Percentiles rank a stretch among this genome's conserved stretches.
Conservation (phyloP, 2,797 vertebrate genomes). For the Sebastes flavidus region DNA sequence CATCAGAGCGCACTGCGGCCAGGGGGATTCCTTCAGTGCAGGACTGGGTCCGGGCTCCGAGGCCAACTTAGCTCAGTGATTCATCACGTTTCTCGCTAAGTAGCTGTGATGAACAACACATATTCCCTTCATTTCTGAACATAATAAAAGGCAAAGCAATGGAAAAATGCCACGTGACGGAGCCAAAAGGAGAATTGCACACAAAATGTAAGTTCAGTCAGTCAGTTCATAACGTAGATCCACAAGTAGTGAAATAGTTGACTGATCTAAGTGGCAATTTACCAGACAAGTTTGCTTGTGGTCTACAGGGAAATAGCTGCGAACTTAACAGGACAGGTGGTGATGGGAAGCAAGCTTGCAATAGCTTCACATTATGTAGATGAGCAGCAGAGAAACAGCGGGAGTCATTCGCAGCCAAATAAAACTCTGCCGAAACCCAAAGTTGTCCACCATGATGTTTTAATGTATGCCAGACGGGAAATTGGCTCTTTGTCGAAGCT, state of each 20-base stretch:
- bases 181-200: background rate
- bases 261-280: background rate
- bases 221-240: no score
- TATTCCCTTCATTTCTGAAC: slow-evolving; percentile 14
- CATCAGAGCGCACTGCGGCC: slow-evolving; percentile 49
- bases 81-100: slow-evolving; percentile 55
- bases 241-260: no score
- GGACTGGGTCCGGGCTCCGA: slow-evolving; percentile 21
- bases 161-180: background rate
- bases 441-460: slow-evolving; percentile 12
- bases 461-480: slow-evolving; percentile 1
- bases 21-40: slow-evolving; percentile 41
- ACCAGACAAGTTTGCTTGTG: background rate
- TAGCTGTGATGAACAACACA: slow-evolving; percentile 30
- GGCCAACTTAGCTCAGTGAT: slow-evolving; percentile 56
- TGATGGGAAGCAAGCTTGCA: slow-evolving; percentile 6
- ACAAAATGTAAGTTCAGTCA: background rate
- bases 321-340: slow-evolving; percentile 18
- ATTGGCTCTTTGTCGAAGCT: background rate
- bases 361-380: slow-evolving; percentile 18
- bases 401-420: slow-evolving; percentile 15
- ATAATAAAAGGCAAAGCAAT: slow-evolving; percentile 3
- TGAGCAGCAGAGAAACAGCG: slow-evolving; percentile 13
- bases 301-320: background rate
- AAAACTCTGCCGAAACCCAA: slow-evolving; percentile 9